These are phyloP conservation scores for Marcusenius ussheri DNA, from an alignment of 2,113 vertebrate species.

Conservation along the genomic window DNA sequence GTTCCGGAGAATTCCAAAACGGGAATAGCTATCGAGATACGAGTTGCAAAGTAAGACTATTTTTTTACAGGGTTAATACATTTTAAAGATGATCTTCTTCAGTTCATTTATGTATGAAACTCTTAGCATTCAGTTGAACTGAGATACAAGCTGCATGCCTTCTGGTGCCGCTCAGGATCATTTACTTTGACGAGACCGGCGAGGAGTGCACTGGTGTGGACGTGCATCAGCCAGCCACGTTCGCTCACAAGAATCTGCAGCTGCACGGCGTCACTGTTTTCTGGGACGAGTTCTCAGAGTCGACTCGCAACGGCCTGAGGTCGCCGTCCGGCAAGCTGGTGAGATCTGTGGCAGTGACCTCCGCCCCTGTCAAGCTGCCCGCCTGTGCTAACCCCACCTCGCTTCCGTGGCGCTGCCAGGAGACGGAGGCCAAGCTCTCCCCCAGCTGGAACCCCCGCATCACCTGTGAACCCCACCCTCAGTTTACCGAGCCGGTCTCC, in stretches of 20 bases:
- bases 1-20: slow-evolving; percentile 93
- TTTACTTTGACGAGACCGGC: slow-evolving; percentile 86
- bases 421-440: slow-evolving; percentile 90
- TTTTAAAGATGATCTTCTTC: background rate
- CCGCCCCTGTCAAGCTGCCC: background rate
- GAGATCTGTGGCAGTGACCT: slow-evolving; percentile 35
- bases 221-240: slow-evolving; percentile 88
- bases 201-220: slow-evolving; percentile 82
- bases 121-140: background rate
- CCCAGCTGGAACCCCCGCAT: slow-evolving; percentile 99
- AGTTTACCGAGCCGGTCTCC: slow-evolving; percentile 79
- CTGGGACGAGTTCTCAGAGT: slow-evolving; percentile 92
- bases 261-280: slow-evolving; percentile 83
- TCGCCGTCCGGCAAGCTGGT: slow-evolving; percentile 78
- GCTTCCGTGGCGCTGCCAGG: slow-evolving; percentile 55
- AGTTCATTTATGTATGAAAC: background rate
- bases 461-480: slow-evolving; percentile 89
- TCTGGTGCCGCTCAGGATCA: slow-evolving; percentile 63
- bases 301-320: slow-evolving; percentile 73
- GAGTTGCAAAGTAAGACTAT: slow-evolving; percentile 75
- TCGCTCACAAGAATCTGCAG: slow-evolving; percentile 86
- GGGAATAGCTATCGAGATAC: slow-evolving; percentile 87
- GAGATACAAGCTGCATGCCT: slow-evolving; percentile 7
- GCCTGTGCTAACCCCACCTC: background rate
- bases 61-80: slow-evolving; percentile 9